Percentiles rank a stretch among this genome's conserved stretches.
phyloP scores from a whole-genome alignment of 1,140 invertebrate species.

The Pachypsylla venusta region DNA sequence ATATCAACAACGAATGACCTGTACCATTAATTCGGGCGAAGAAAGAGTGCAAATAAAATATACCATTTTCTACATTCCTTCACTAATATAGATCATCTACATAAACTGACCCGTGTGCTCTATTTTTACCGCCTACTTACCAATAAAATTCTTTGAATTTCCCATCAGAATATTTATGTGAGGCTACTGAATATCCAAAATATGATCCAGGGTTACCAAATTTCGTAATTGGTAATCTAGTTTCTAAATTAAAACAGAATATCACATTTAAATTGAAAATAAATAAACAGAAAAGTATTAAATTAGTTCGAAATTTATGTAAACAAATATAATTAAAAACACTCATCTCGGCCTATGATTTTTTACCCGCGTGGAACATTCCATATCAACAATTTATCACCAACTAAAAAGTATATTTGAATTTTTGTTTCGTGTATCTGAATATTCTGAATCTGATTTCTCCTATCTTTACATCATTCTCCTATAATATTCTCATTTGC shows the following conservation, averaged over 20 bases:
- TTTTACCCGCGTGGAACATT: neutral
- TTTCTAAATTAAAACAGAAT: constrained; percentile 63
- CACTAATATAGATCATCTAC: no score
- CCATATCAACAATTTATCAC: no score
- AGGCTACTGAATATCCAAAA: constrained; percentile 79
- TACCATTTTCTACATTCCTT: no score
- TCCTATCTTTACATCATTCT: no score
- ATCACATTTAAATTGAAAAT: constrained; percentile 32
- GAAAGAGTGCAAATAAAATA: no score
- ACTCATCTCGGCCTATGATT: neutral
- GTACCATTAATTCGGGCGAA: no score
- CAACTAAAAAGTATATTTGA: no score
- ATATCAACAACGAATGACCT: no score
- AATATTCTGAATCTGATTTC: no score
- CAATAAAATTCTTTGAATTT: constrained; percentile 35
- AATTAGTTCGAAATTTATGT: constrained; percentile 17
- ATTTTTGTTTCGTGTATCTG: no score
- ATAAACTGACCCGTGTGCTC: no score
- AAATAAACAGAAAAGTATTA: constrained; percentile 33
- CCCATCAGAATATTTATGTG: constrained; percentile 47
- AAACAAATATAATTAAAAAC: neutral
- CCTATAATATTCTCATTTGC: no score
- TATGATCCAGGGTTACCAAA: constrained; percentile 50
- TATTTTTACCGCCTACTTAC: constrained; percentile 32
- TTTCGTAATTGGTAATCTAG: constrained; percentile 68